Evolutionary conservation across 2,797 vertebrate species (phyloP).

Genomic region (Loriculus beryllinus): DNA sequence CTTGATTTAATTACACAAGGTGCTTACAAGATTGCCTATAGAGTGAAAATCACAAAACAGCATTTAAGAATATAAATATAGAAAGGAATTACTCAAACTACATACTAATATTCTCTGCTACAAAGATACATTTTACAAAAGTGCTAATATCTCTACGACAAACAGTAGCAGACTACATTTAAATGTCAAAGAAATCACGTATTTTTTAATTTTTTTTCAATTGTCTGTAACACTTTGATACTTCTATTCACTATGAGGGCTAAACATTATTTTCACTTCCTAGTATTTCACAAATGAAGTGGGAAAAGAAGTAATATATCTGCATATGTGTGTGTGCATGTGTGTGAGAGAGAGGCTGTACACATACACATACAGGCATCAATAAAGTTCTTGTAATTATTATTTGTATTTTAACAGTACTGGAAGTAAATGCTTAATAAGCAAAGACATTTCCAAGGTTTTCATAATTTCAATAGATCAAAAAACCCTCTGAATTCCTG

Average conservation of each 20-base stretch:
- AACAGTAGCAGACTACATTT: slow-evolving; percentile 69
- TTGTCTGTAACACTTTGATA: slow-evolving; percentile 22
- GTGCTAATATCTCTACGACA: slow-evolving; percentile 68
- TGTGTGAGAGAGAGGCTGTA: background rate
- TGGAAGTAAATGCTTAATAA: background rate
- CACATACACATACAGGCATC: background rate
- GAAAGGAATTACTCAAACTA: slow-evolving; percentile 72
- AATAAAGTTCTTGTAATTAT: slow-evolving; percentile 12
- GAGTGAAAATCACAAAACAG: slow-evolving; percentile 59
- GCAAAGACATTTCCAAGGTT: background rate
- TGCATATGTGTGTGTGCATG: background rate
- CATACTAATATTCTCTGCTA: slow-evolving; percentile 69
- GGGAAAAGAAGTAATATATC: background rate
- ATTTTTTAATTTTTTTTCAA: background rate
- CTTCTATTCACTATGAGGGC: slow-evolving; percentile 35
- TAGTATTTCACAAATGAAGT: slow-evolving; percentile 25
- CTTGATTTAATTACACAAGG: slow-evolving; percentile 68
- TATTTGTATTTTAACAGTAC: background rate
- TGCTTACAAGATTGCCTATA: slow-evolving; percentile 54
- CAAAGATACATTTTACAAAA: slow-evolving; percentile 73
- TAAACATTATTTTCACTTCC: slow-evolving; percentile 39
- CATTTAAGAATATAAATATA: slow-evolving; percentile 73
- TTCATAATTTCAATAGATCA: background rate
- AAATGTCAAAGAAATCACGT: slow-evolving; percentile 59
- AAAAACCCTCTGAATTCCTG: background rate